phyloP scores from a whole-genome alignment of 2,113 vertebrate genomes.

The Euleptes europaea region DNA sequence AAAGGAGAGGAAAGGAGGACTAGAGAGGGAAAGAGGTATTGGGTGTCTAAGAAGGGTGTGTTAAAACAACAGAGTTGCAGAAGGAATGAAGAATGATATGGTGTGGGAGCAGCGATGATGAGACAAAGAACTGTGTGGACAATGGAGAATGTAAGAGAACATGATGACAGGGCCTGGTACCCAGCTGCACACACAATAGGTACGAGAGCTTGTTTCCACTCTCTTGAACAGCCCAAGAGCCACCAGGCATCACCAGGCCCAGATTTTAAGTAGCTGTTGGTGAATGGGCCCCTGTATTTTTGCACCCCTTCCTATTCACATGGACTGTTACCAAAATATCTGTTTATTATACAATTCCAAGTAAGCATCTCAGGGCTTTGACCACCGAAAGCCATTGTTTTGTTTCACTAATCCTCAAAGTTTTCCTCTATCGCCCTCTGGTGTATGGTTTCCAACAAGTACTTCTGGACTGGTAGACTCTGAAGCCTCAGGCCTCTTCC shows the following conservation, averaged over 20 bases:
- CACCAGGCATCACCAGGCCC: no score
- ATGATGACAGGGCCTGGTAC: not conserved
- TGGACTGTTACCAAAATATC: not conserved
- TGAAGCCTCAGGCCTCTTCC: not conserved
- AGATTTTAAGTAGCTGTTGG: not conserved
- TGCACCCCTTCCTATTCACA: not conserved
- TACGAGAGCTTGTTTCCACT: not conserved
- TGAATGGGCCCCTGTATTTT: not conserved
- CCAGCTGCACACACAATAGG: not conserved
- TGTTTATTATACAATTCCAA: not conserved
- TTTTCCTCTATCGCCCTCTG: not conserved
- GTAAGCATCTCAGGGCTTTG: no score
- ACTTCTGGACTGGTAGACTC: not conserved
- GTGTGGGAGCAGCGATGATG: not conserved
- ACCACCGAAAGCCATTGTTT: no score
- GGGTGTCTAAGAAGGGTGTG: not conserved
- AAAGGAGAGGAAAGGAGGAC: not conserved
- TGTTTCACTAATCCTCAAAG: not conserved
- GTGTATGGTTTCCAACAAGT: not conserved
- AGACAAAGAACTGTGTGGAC: not conserved
- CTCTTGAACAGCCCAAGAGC: not conserved
- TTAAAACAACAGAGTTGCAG: not conserved
- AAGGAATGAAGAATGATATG: not conserved
- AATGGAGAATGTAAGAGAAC: not conserved
- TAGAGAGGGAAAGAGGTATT: not conserved